Evolutionary conservation across 2,113 vertebrate species (phyloP).

Genomic region (Eudyptes chrysolophus): DNA sequence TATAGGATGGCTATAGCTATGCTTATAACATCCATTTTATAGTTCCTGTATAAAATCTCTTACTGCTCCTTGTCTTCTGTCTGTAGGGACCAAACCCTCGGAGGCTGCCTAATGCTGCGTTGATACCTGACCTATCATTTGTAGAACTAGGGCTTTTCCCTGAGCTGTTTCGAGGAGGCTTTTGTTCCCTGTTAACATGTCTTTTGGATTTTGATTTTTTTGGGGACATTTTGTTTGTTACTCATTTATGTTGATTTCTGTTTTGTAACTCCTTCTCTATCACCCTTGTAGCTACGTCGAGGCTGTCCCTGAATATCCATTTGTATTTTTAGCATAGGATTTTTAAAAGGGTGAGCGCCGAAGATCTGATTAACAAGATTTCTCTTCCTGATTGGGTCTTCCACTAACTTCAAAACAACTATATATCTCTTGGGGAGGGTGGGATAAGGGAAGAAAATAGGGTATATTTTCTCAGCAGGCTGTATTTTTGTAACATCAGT

Average conservation of each 20-base stretch:
- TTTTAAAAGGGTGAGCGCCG: neutral
- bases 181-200: neutral
- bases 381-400: neutral
- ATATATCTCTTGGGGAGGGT: neutral
- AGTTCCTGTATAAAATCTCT: neutral
- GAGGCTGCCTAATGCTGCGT: neutral
- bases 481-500: neutral
- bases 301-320: neutral
- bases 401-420: neutral
- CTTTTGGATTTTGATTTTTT: neutral
- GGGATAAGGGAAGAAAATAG: neutral
- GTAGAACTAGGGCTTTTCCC: neutral
- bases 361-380: neutral
- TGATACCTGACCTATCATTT: neutral
- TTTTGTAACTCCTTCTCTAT: neutral
- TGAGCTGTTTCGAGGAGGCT: neutral
- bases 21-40: neutral
- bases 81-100: neutral
- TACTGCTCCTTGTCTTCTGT: neutral
- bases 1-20: neutral
- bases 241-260: neutral
- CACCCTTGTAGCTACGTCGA: neutral
- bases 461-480: neutral
- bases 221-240: neutral
- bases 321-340: neutral